phyloP scores from a whole-genome alignment of 2,888 invertebrate species.

The Yponomeuta malinellus region DNA sequence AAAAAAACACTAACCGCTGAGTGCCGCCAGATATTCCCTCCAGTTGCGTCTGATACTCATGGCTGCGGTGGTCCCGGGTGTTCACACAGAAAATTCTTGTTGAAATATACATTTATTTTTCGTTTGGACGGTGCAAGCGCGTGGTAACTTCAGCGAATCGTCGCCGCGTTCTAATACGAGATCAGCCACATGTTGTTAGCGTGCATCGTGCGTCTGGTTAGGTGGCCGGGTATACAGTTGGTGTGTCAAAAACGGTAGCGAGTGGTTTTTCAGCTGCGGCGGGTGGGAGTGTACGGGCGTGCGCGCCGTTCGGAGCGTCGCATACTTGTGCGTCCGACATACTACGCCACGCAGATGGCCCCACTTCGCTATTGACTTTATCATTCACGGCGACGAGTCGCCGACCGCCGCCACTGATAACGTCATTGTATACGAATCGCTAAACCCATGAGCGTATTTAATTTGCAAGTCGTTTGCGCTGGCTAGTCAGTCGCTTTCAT shows the following conservation, averaged over 20 bases:
- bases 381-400: slow-evolving; percentile 39
- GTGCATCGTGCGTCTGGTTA: slow-evolving; percentile 25
- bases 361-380: slow-evolving; percentile 43
- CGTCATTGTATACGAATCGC: slow-evolving; percentile 33
- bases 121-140: slow-evolving; percentile 33
- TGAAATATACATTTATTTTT: slow-evolving; percentile 60
- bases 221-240: slow-evolving; percentile 20
- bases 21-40: slow-evolving; percentile 68
- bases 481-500: neutral
- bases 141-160: neutral
- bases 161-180: slow-evolving; percentile 51
- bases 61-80: slow-evolving; percentile 27
- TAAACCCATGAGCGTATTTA: slow-evolving; percentile 21
- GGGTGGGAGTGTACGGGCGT: slow-evolving; percentile 7
- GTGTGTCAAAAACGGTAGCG: slow-evolving; percentile 36
- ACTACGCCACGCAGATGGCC: slow-evolving; percentile 31
- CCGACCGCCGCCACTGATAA: slow-evolving; percentile 43
- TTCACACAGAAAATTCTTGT: slow-evolving; percentile 39
- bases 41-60: slow-evolving; percentile 64
- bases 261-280: slow-evolving; percentile 61
- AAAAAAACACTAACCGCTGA: slow-evolving; percentile 62
- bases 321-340: slow-evolving; percentile 25
- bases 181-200: slow-evolving; percentile 57
- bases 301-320: slow-evolving; percentile 6
- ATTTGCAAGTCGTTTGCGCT: neutral